Conservation (phyloP, 2,888 invertebrate species). For the Troides oblongomaculatus region DNA sequence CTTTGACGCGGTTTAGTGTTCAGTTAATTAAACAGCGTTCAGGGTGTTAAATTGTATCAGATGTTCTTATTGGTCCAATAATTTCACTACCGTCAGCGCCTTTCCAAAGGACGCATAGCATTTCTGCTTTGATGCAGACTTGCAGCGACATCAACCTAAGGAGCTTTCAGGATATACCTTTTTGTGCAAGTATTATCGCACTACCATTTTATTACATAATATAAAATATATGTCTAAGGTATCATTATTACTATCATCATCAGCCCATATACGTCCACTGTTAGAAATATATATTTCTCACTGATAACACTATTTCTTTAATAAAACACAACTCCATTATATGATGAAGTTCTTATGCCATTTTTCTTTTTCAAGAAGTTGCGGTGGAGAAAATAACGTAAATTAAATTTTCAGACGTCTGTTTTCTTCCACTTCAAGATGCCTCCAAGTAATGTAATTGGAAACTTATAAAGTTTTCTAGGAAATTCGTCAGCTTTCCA, state of each 20-base stretch:
- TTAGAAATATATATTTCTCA: too few relatives aligned
- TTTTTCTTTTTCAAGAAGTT: slow-evolving; percentile 16
- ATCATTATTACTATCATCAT: too few relatives aligned
- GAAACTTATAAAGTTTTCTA: slow-evolving; percentile 20
- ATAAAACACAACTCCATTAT: slow-evolving; percentile 8
- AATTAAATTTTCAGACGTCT: slow-evolving; percentile 24
- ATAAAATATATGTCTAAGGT: too few relatives aligned
- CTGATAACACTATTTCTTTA: background rate
- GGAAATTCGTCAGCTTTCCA: background rate
- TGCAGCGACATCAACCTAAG: too few relatives aligned
- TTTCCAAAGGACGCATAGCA: too few relatives aligned
- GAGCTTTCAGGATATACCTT: too few relatives aligned
- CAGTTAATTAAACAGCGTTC: slow-evolving; percentile 19
- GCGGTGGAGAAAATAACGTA: slow-evolving; percentile 21
- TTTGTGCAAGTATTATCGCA: too few relatives aligned
- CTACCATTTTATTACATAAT: too few relatives aligned
- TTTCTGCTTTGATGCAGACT: too few relatives aligned
- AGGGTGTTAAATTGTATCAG: background rate
- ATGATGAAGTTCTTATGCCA: slow-evolving; percentile 13
- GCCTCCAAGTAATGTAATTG: slow-evolving; percentile 16
- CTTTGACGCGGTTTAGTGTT: slow-evolving; percentile 13
- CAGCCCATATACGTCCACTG: too few relatives aligned
- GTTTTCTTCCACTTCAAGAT: slow-evolving; percentile 20
- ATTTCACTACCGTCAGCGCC: too few relatives aligned
- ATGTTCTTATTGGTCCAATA: too few relatives aligned